Evolutionary conservation across 2,888 invertebrate genomes (phyloP), one percentile per base, ranked within the genome.

Genomic region (Thelaira solivaga): DNA sequence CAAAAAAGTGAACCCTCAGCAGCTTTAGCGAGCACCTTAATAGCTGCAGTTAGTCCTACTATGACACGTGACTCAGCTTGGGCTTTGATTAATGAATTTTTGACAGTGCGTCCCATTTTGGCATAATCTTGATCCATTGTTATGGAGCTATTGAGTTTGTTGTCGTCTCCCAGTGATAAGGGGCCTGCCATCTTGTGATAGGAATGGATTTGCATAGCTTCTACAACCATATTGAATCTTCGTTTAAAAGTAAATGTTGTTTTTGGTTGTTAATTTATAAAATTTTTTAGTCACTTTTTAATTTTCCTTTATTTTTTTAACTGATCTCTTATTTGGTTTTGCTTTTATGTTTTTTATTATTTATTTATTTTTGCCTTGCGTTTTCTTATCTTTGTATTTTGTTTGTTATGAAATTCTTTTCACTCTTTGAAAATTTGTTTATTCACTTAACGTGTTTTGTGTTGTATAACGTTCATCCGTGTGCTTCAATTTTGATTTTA

Each of bases 1-100:
- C 94, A 94, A 84, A 93, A 92, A 0, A 94, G 90, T 0, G 93
- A 92, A 6, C 93, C 92, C 72, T 92, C 91, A 10, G 89, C 86
- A 1, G 84, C 82, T 59, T 88, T 88, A 41, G 89, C 87, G 7
- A 89, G 83, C 64, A 86, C 85, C 41, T 89, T 88, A 67, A 88
- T 87, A 55, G 87, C 86, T 1, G 86, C 88, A 31, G 87, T 83
- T n/a, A 89, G 82, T n/a, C 89, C 89, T 53, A 88, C 84, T 55
- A 89, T 88, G 68, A 89, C 85, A 61, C 89, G 88, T 4, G 88
- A 86, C 72, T 89, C 89, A 2, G 82, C 72, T 73, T 89, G 88
- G 11, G 89, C 89, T 62, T 87, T 85, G 3, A 86, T 78, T 6
- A 89, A 83, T 16, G 88, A 89, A 4, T 84, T 84, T 67, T 87